phyloP scores from a whole-genome alignment of 2,888 invertebrate genomes.

The Leistus spinibarbis region DNA sequence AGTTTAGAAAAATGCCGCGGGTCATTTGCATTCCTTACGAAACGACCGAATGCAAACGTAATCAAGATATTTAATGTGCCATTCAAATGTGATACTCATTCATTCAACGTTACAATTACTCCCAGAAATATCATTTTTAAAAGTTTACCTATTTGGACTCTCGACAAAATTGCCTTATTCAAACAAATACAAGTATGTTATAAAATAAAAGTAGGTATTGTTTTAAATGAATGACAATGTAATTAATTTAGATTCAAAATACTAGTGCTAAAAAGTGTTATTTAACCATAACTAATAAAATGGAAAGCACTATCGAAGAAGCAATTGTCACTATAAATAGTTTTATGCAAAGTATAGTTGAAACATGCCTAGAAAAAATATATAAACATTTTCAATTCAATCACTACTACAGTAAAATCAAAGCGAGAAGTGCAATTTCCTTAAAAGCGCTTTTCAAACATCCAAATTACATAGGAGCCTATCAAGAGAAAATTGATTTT shows the following conservation, averaged over 20 bases:
- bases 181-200: background rate
- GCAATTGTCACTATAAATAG: background rate
- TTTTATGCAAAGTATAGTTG: conserved; percentile 41
- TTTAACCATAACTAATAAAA: background rate
- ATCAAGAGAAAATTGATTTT: conserved; percentile 40
- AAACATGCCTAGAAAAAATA: conserved; percentile 42
- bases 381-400: conserved; percentile 44
- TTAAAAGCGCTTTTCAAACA: conserved; percentile 43
- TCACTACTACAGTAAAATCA: conserved; percentile 41
- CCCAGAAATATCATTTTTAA: conserved; percentile 20
- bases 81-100: conserved; percentile 2
- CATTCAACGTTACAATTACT: background rate
- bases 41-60: background rate
- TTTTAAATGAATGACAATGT: background rate
- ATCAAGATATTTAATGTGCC: conserved; percentile 12
- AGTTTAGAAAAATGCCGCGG: background rate
- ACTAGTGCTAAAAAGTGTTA: background rate
- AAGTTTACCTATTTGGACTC: conserved; percentile 25
- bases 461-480: conserved; percentile 42
- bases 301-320: background rate
- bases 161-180: background rate
- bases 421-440: conserved; percentile 31
- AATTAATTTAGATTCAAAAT: conserved; percentile 2
- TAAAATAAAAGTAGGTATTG: background rate
- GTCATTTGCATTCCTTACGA: conserved; percentile 3